Conservation (phyloP, 2,113 vertebrate species). For the Paralichthys olivaceus region DNA sequence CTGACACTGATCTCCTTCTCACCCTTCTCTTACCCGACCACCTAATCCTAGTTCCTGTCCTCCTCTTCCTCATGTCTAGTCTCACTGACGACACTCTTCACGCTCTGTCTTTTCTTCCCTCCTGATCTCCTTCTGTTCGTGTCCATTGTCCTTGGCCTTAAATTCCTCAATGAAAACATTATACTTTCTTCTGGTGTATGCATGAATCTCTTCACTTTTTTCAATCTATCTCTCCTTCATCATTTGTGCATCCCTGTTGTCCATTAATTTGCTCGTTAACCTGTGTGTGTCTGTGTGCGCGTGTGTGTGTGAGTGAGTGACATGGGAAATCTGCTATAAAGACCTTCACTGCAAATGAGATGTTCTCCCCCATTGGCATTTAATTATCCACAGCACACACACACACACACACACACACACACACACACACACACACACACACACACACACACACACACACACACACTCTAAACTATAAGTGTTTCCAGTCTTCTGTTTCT, state of each 20-base stretch:
- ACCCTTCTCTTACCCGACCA: not conserved
- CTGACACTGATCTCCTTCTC: not conserved
- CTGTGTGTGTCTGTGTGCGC: conserved; percentile 16
- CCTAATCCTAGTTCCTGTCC: not conserved
- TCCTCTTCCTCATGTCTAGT: not conserved
- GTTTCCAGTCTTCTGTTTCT: not conserved
- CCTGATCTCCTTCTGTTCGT: not conserved
- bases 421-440: conserved; percentile 24
- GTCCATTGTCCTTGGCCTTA: not conserved
- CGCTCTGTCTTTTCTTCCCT: not conserved
- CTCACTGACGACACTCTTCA: not conserved
- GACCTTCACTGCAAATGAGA: conserved; percentile 57
- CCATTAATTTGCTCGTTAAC: conserved; percentile 34
- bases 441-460: conserved; percentile 18
- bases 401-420: not conserved
- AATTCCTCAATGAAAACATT: not conserved
- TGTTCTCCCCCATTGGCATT: conserved; percentile 61
- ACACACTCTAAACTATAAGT: not conserved
- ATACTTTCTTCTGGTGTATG: not conserved
- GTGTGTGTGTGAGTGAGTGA: conserved; percentile 32
- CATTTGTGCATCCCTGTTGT: conserved; percentile 37
- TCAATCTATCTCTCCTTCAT: conserved; percentile 3
- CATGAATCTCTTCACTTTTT: not conserved
- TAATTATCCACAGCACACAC: conserved; percentile 40
- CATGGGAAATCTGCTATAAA: conserved; percentile 57